These are phyloP conservation scores for Holothuria glaberrima DNA, from an alignment of 35 echinoderm and acorn worm genomes.

Conservation along the genomic window DNA sequence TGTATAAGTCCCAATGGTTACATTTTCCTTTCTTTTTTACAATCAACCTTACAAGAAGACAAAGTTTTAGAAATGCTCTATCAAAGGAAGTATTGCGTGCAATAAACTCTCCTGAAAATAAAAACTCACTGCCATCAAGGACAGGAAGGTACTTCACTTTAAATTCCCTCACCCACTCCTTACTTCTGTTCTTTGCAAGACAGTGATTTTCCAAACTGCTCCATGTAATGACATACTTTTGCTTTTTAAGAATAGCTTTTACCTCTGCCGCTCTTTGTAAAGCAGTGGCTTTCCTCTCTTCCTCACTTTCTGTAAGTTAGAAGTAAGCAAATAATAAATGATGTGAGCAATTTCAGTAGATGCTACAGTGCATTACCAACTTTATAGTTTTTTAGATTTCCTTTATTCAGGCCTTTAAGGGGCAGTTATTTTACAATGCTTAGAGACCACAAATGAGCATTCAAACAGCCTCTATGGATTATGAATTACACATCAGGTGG, in stretches of 20 bases:
- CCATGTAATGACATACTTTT: neutral
- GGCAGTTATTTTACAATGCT: too few species aligned
- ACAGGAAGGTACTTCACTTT: neutral
- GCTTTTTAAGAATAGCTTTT: neutral
- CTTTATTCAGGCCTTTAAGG: too few species aligned
- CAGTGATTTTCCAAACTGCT: neutral
- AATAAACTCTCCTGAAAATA: neutral
- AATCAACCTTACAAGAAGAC: neutral
- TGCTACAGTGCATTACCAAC: too few species aligned
- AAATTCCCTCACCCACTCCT: neutral
- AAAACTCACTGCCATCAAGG: neutral
- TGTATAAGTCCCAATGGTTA: neutral
- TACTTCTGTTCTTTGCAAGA: neutral
- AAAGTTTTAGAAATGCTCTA: conserved; percentile 6
- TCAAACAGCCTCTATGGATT: too few species aligned
- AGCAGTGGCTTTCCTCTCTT: conserved; percentile 3
- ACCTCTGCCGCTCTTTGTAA: neutral
- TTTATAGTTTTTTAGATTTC: too few species aligned
- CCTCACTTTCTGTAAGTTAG: neutral
- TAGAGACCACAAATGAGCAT: too few species aligned
- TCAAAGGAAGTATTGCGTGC: neutral
- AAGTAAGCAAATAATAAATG: too few species aligned
- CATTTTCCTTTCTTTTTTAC: neutral
- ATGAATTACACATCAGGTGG: too few species aligned
- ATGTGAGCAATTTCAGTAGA: too few species aligned